Evolutionary conservation across 2,113 vertebrate genomes (phyloP).

Genomic region (Atrichornis clamosus): DNA sequence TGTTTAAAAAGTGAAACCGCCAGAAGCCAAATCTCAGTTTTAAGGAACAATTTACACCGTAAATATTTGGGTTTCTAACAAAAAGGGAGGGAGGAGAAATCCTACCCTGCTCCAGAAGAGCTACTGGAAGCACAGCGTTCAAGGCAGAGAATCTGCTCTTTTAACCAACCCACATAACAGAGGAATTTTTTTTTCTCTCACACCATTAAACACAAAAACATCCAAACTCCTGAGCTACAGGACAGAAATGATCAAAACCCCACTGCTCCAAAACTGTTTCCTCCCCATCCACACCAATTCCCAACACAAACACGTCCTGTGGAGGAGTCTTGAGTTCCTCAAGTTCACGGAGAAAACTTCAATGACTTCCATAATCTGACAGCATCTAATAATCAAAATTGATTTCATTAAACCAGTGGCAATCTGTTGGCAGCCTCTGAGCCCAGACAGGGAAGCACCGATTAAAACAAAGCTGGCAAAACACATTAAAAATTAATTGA

Average conservation of each 20-base stretch:
- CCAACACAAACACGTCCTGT: rapidly evolving
- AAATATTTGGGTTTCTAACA: conserved; percentile 11
- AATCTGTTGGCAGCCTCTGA: background rate
- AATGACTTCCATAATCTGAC: background rate
- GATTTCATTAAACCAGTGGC: background rate
- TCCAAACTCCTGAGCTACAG: background rate
- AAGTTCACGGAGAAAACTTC: background rate
- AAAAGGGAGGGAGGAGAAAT: background rate
- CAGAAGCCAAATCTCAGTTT: background rate
- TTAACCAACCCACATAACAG: background rate
- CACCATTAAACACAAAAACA: background rate
- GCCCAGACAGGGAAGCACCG: background rate
- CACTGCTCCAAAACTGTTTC: background rate
- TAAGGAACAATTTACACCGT: background rate
- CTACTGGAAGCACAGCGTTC: background rate
- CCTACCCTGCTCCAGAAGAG: background rate
- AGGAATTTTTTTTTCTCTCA: background rate
- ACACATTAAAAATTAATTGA: background rate
- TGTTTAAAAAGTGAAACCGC: background rate
- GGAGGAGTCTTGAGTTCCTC: background rate
- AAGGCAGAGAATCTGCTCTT: background rate
- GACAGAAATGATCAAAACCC: background rate
- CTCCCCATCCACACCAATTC: background rate
- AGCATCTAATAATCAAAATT: background rate
- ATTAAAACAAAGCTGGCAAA: background rate